Base-by-base conservation (phyloP, 2,888 invertebrate genomes). In the Podabrus alpinus region DNA sequence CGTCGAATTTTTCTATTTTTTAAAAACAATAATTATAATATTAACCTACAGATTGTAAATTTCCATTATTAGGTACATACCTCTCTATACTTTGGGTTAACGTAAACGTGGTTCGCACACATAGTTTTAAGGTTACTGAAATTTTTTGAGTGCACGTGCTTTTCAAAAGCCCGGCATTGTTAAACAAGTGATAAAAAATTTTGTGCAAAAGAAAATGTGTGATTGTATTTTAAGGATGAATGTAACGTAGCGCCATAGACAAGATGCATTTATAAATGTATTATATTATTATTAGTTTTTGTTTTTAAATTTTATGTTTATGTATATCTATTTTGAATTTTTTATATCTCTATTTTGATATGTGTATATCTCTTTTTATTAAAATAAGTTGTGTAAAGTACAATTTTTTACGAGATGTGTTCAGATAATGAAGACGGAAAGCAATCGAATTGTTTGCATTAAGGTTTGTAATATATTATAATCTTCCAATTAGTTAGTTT, bases 231-330 rank as follows among this genome's bases (percentile, higher is more conserved):
- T 74, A 74, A 74, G 74, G 59, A 67, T 74, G 74, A 77, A 74
- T 62, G 77, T 74, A 70, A 62, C 59, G 72, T 77, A 74, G 85
- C 85, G 85, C 85, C 85, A 85, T 85, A 83, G 81, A 79, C 78
- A 77, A 81, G 79, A 83, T 84, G 85, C 85, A 85, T 85, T 86
- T 85, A 84, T 83, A 80, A 79, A 79, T 79, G 79, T 79, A 77
- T 77, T 77, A 73, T 73, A 74, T 69, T 72, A 79, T 70, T 72
- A 45, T 77, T 75, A 74, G 69, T 74, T 78, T 77, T 62, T 76
- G 74, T 78, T 79, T 80, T 66, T 19, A 66, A 66, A 66, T 19
- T 66, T 66, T 66, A 66, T 19, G 19, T 66, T 24, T 16, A 66
- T 16, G 62, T 62, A 17, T 21, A 45, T 45, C 45, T 45, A 45